Evolutionary conservation across 1,140 invertebrate species (phyloP), one percentile per base, ranked within the genome.

Genomic region (Heliconius congener): DNA sequence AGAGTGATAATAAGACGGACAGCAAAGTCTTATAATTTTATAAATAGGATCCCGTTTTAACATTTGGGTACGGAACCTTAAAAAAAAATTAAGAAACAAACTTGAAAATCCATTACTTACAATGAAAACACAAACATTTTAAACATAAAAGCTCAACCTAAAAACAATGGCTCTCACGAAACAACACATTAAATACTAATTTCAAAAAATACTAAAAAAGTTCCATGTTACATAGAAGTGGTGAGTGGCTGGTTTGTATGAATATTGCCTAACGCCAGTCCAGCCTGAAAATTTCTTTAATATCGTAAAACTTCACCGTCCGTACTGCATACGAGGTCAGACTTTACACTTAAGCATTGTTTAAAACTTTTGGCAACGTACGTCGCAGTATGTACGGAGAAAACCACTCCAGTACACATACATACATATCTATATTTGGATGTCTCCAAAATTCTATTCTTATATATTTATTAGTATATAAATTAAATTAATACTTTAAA

Each of bases 351-450:
- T 8, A 60, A n/a, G 23, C 55, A 60, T 60, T 27, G 55, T 27
- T 60, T 60, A n/a, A 23, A 60, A 60, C 55, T 60, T 60, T 60
- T n/a, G 55, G 55, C 55, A 60, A 52, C 55, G 55, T 19, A 60
- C 55, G 55, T 60, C n/a, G 55, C 19, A 8, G 8, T 19, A 0
- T 18, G 4, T 52, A 52, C 50, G 18, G 18, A 52, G 50, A 52
- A 19, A 52, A 52, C 18, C 18, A 19, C 5, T 52, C 6, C 50
- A 19, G 50, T 19, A 19, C 50, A 52, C 46, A 18, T 11, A 42
- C 9, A 46, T 46, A 46, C 16, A 11, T 46, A 16, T 46, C 13
- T 46, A 1, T 46, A 46, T 50, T 16, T 50, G 46, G 18, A 4
- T 50, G 5, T 52, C 2, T 52, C 5, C 18, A 19, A 52, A 52